Conservation (phyloP, 2,888 invertebrate species). For the Cremastobaeus sp. region DNA sequence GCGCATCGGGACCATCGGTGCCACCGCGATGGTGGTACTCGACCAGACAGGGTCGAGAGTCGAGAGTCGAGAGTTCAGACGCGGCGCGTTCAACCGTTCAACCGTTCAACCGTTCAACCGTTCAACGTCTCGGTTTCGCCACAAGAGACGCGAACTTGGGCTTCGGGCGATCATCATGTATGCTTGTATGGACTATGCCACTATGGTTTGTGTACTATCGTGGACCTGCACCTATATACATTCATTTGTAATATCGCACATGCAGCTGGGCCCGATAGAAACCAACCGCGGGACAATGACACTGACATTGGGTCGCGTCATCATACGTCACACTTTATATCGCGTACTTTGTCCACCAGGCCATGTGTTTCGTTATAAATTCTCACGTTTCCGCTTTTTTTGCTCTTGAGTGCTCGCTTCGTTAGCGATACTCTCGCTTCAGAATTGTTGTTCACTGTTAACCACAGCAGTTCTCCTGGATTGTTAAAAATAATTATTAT, state of each 20-base stretch:
- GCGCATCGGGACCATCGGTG: slow-evolving; percentile 40
- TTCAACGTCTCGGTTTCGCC: slow-evolving; percentile 11
- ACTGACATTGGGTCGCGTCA: slow-evolving; percentile 50
- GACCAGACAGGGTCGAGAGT: slow-evolving; percentile 55
- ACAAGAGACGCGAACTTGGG: no score
- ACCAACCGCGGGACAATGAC: slow-evolving; percentile 69
- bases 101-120: no score
- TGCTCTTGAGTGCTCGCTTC: no score
- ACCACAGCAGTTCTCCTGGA: no score
- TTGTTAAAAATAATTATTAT: no score
- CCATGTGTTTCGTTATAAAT: background rate
- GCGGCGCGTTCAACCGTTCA: no score
- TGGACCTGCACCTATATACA: slow-evolving; percentile 57
- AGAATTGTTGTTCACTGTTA: no score
- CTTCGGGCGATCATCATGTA: slow-evolving; percentile 41
- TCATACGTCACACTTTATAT: slow-evolving; percentile 4
- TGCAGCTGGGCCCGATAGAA: slow-evolving; percentile 66
- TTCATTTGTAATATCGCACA: slow-evolving; percentile 67
- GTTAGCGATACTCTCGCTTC: no score
- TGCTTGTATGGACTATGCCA: no score
- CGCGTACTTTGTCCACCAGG: no score
- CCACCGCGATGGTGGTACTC: slow-evolving; percentile 33
- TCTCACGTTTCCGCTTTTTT: background rate
- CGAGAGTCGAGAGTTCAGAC: no score
- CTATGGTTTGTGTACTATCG: no score